A percentile compares a stretch with the other conserved stretches of the same genome.
Evolutionary conservation across 2,888 invertebrate genomes (phyloP).

Genomic region (Seladonia tumulorum): DNA sequence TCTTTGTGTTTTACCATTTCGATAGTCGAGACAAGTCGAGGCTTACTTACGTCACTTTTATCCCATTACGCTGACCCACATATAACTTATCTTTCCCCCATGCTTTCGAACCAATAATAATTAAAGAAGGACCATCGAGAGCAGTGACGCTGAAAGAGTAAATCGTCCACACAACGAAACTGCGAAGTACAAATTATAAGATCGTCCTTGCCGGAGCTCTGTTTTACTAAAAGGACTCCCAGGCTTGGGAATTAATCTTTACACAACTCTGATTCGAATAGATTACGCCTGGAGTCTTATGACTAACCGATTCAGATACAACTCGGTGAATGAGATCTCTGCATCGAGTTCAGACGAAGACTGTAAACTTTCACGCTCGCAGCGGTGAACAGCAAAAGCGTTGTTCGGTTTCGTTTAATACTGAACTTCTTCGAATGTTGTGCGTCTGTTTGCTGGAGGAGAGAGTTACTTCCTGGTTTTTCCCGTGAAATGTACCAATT

Average conservation of each 20-base stretch:
- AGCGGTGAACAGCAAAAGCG: neutral
- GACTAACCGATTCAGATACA: neutral
- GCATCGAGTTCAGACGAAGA: neutral
- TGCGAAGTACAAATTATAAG: neutral
- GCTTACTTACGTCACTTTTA: neutral
- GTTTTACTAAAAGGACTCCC: neutral
- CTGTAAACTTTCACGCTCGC: neutral
- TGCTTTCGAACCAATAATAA: slow-evolving; percentile 3
- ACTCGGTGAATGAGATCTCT: neutral
- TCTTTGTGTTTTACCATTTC: neutral
- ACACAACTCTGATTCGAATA: neutral
- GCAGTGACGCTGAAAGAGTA: neutral
- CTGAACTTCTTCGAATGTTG: neutral
- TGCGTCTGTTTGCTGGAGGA: neutral
- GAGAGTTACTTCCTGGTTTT: neutral
- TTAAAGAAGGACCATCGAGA: slow-evolving; percentile 2
- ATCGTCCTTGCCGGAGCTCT: neutral
- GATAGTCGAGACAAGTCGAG: neutral
- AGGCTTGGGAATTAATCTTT: neutral
- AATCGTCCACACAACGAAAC: neutral
- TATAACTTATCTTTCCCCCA: slow-evolving; percentile 4
- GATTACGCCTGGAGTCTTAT: neutral
- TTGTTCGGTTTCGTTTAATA: neutral
- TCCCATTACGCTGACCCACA: neutral
- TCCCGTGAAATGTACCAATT: neutral